A percentile compares a stretch with the other conserved stretches of the same genome.
Evolutionary conservation across 2,888 invertebrate genomes (phyloP).

Genomic region (Steinernema hermaphroditum): DNA sequence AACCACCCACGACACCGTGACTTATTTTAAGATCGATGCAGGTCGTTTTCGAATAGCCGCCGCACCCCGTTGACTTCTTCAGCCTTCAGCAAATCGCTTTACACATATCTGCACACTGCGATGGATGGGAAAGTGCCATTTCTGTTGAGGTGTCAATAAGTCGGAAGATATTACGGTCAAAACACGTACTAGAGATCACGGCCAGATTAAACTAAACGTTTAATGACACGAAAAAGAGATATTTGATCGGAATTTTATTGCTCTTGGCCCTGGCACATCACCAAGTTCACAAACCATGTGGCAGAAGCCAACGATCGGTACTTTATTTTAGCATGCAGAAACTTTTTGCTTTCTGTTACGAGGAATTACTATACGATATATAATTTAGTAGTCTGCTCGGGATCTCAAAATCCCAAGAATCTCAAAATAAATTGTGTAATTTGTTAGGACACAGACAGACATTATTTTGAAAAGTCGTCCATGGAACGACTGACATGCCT

Average conservation of each 20-base stretch:
- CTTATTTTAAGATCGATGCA: background rate
- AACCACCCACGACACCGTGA: conserved; percentile 23
- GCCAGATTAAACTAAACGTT: conserved; percentile 6
- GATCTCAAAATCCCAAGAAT: no score
- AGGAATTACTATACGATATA: no score
- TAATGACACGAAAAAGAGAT: background rate
- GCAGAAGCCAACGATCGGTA: background rate
- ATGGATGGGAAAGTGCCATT: background rate
- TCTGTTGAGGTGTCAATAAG: conserved; percentile 3
- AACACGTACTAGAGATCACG: conserved; percentile 1
- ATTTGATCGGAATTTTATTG: background rate
- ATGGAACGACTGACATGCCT: no score
- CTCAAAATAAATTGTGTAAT: no score
- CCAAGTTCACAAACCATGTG: conserved; percentile 1
- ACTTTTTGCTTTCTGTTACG: no score
- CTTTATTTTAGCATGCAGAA: no score
- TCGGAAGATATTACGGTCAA: background rate
- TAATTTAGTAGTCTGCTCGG: no score
- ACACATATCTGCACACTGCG: background rate
- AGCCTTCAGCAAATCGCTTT: conserved; percentile 13
- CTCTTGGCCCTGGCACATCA: background rate
- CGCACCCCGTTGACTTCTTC: background rate
- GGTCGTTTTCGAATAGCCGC: background rate
- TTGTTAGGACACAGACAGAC: no score
- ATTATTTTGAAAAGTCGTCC: no score